Evolutionary conservation across 2,113 vertebrate genomes (phyloP), one percentile per base, ranked within the genome.

Genomic region (Myxocyprinus asiaticus): DNA sequence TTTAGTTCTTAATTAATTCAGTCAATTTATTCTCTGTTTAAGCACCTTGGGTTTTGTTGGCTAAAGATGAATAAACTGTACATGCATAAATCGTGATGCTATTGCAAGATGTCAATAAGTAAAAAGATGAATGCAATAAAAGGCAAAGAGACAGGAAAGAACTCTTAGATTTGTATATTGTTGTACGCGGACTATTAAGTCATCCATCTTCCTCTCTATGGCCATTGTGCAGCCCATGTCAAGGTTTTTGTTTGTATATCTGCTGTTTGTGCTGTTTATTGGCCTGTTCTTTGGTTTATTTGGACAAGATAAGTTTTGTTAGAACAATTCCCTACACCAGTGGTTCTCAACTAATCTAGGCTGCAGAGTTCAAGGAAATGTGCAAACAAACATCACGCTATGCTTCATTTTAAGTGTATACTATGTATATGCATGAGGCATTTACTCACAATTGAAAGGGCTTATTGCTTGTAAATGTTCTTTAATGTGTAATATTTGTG

Each of bases 201-300:
- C 22, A 33, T 33, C 22, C 22, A 33, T 33, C 22, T 33, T 33
- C 22, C 22, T 33, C 22, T 33, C 22, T 33, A 33, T n/a, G n/a
- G 72, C 3, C 50, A 22, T 45, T 10, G 53, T 71, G 50, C 10
- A 67, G 59, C 62, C 42, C 62, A 33, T 45, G 10, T 66, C 73
- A 63, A 22, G 63, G 45, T 61, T 9, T 67, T 22, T 64, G 47
- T 58, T 79, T 76, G 72, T 67, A 76, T 80, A 22, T 51, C 76
- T 56, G 53, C 55, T 22, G 50, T 48, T 11, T 63, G 10, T 62
- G 45, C 70, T 53, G 5, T 48, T 61, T 9, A 9, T 22, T 68
- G 53, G 55, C 33, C 22, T 33, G 22, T 33, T 33, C 22, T 33
- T 33, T 63, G 11, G 63, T 11, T 51, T 67, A 70, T 65, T 78